Conservation (phyloP, 2,113 vertebrate species). For the Stegastes partitus region DNA sequence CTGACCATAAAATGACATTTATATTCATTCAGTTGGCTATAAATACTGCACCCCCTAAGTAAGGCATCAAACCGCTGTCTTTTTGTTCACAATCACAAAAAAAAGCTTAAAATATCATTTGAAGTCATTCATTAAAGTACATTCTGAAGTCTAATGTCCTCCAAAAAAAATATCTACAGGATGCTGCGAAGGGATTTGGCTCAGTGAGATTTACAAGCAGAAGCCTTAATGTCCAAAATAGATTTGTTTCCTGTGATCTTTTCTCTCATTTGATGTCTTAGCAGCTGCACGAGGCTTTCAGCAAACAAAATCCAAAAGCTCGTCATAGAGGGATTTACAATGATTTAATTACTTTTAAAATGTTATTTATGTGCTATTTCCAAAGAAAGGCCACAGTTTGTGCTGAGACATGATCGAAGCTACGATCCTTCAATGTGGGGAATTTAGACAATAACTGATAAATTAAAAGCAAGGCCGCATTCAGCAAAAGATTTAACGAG, state of each 20-base stretch:
- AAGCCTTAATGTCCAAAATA: background rate
- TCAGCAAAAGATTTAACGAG: constrained; percentile 2
- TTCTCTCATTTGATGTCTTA: background rate
- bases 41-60: constrained; percentile 26
- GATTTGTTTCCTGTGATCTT: background rate
- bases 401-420: background rate
- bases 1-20: constrained; percentile 31
- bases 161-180: constrained; percentile 29
- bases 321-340: background rate
- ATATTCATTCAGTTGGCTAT: constrained; percentile 29
- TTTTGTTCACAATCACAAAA: constrained; percentile 39
- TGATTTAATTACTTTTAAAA: background rate
- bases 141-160: constrained; percentile 16
- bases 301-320: constrained; percentile 2
- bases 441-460: background rate
- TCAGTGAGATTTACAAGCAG: background rate
- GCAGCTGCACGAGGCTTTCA: background rate
- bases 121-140: constrained; percentile 20
- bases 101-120: constrained; percentile 37
- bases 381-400: background rate
- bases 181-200: constrained; percentile 10
- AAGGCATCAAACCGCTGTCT: constrained; percentile 22
- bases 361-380: background rate
- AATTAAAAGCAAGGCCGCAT: constrained; percentile 8
- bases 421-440: background rate